Base-by-base conservation (phyloP, 2,797 vertebrate species). In the Xenentodon cancila region DNA sequence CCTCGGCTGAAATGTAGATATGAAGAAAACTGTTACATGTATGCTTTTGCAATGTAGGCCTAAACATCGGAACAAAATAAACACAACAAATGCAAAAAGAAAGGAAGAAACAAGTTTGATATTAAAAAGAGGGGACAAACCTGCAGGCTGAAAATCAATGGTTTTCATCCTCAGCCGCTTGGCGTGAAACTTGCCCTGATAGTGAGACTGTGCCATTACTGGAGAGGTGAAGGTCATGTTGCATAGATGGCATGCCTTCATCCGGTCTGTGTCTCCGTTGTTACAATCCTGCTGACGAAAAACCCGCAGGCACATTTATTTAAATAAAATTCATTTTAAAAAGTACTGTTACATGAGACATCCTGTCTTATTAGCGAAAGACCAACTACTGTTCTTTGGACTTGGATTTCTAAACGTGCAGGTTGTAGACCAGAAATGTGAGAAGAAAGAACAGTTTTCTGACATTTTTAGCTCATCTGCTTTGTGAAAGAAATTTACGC, bases 151-250 rank as follows among this genome's bases (percentile, higher is more conserved):
- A 40, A 91, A 87, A 18, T 93, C 90, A 9, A 93, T 88, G 51
- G 89, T 91, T 86, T 95, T 96, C 84, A 96, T 84, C 80, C 92
- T 93, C 86, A 98, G 87, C 84, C 96, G 98, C 92, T 97, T 99
- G 88, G 97, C 92, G 44, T 99, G 98, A 77, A 96, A 95, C 92
- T 98, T 99, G 75, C 97, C 97, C 88, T 95, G 79, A 89, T 99
- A 99, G 85, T 99, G 98, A 60, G 97, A 98, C 18, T 96, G 93
- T 3, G 98, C 97, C 88, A 99, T 94, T 0, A 96, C 96, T 0
- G 95, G 90, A 45, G 96, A 96, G 9, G 95, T 95, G 91, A 99
- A 98, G 56, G 94, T 96, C 97, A 98, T 99, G 91, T 98, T 97
- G 85, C 98, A 99, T 68, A 96, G 79, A 53, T 92, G 89, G 87